Evolutionary conservation across 2,113 vertebrate genomes (phyloP).

Genomic region (Meleagris gallopavo): DNA sequence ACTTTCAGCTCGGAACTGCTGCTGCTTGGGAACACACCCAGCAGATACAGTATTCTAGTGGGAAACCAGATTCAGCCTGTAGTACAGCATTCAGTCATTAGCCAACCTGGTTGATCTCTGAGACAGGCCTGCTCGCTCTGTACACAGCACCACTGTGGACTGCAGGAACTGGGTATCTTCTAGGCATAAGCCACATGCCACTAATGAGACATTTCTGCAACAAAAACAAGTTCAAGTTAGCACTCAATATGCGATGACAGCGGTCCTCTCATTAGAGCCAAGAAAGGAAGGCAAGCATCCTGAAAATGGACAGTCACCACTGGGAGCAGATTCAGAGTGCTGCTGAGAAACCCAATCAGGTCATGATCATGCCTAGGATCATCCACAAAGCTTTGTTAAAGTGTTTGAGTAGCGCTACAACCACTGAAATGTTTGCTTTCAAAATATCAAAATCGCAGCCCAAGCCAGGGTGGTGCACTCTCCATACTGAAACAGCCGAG

Average conservation of each 20-base stretch:
- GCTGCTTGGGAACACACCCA: background rate
- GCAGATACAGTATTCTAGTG: accelerated
- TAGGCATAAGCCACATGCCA: constrained; percentile 71
- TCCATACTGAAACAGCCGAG: too few species aligned
- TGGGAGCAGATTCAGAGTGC: background rate
- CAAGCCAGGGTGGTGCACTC: accelerated
- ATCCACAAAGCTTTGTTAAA: background rate
- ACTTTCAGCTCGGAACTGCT: accelerated
- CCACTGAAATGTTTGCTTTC: background rate
- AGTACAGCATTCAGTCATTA: background rate
- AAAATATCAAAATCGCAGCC: background rate
- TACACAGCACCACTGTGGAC: constrained; percentile 58
- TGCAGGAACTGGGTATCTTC: constrained; percentile 67
- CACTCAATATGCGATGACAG: accelerated
- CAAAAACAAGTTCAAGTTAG: background rate
- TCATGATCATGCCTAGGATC: background rate
- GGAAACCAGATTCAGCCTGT: accelerated
- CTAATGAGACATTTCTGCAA: constrained; percentile 82
- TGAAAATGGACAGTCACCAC: background rate
- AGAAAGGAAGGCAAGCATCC: background rate
- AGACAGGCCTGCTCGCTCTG: constrained; percentile 61
- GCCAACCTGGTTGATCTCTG: constrained; percentile 82
- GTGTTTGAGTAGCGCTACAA: background rate
- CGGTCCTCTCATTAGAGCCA: background rate
- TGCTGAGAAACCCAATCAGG: accelerated